Percentiles rank a stretch among this genome's conserved stretches.
These are phyloP conservation scores for Sinonovacula constricta DNA, from an alignment of 1,140 invertebrate species.

Conservation along the genomic window DNA sequence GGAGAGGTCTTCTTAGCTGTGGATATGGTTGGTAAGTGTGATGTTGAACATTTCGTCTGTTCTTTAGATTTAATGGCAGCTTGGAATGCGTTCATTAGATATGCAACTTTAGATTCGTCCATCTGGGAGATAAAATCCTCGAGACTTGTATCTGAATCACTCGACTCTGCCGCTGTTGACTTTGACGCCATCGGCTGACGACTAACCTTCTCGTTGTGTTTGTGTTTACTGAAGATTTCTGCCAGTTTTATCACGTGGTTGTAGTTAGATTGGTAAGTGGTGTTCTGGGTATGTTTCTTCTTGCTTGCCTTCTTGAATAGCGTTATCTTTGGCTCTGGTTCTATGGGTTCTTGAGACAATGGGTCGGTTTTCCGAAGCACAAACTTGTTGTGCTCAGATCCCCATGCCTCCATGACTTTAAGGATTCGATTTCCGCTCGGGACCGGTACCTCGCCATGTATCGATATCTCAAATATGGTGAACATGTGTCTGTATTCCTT, in stretches of 20 bases:
- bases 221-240: slow-evolving; percentile 9
- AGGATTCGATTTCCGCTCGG: slow-evolving; percentile 27
- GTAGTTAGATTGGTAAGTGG: not conserved
- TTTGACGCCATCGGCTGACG: not conserved
- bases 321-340: slow-evolving; percentile 5
- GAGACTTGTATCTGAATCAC: slow-evolving; percentile 35
- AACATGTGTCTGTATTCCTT: slow-evolving; percentile 47
- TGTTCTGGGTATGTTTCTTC: not conserved
- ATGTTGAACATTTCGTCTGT: no score
- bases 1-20: no score
- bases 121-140: slow-evolving; percentile 35
- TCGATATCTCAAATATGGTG: slow-evolving; percentile 35
- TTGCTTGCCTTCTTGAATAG: not conserved
- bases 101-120: slow-evolving; percentile 36
- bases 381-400: slow-evolving; percentile 22
- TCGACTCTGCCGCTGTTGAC: not conserved
- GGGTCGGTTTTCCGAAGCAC: slow-evolving; percentile 25
- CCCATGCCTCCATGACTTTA: slow-evolving; percentile 25
- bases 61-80: no score
- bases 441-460: slow-evolving; percentile 8
- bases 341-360: not conserved
- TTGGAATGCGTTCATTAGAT: no score
- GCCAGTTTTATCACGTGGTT: slow-evolving; percentile 5
- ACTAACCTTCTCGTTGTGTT: not conserved
- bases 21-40: no score